Evolutionary conservation across 1,140 invertebrate genomes (phyloP).

Genomic region (Polypedilum vanderplanki): DNA sequence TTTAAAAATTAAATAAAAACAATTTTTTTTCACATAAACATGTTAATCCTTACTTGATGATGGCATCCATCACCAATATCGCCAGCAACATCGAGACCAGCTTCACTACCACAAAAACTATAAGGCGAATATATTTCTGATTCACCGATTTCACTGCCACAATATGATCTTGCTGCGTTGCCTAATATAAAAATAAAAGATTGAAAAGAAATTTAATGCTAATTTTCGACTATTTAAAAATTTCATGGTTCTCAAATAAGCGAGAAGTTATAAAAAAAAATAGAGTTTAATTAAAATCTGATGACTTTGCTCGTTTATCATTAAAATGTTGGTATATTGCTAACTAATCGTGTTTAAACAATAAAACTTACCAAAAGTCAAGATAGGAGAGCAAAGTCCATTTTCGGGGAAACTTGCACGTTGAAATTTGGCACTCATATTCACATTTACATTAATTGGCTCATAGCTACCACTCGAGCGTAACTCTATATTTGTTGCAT

Average conservation of each 20-base stretch:
- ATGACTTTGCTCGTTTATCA: no score
- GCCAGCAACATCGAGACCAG: slow-evolving; percentile 43
- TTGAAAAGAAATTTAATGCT: no score
- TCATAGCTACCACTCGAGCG: slow-evolving; percentile 11
- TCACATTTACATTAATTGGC: neutral
- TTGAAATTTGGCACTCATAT: neutral
- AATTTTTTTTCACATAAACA: no score
- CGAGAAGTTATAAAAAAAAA: no score
- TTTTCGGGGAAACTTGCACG: neutral
- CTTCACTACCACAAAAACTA: slow-evolving; percentile 60
- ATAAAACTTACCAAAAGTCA: neutral
- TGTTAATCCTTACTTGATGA: neutral
- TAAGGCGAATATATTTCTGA: slow-evolving; percentile 73
- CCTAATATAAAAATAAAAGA: slow-evolving; percentile 45
- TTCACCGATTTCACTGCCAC: slow-evolving; percentile 67
- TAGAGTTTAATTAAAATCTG: no score
- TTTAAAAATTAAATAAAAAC: neutral
- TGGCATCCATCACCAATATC: slow-evolving; percentile 40
- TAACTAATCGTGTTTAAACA: neutral
- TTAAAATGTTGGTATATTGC: no score
- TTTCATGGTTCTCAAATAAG: no score
- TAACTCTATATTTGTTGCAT: neutral
- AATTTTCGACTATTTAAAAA: no score
- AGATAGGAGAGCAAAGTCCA: neutral
- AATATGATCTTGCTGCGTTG: slow-evolving; percentile 64